These are phyloP conservation scores for Iguana delicatissima DNA, from an alignment of 2,797 vertebrate genomes.

Conservation along the genomic window DNA sequence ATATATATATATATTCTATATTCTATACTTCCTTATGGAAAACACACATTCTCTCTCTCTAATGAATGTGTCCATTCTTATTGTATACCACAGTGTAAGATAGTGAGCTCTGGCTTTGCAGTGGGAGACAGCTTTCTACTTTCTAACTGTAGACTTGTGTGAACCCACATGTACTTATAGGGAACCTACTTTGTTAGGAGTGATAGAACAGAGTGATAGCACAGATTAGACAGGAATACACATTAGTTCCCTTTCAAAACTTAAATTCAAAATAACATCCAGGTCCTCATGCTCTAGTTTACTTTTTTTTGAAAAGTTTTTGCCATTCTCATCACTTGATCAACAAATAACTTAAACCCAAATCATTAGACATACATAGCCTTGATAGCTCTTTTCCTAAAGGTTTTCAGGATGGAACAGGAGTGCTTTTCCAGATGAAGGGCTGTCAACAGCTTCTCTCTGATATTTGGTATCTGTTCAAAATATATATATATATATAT, in stretches of 20 bases:
- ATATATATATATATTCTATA: too few relatives aligned
- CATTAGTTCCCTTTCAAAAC: not conserved
- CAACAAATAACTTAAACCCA: not conserved
- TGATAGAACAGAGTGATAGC: too few relatives aligned
- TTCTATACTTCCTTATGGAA: too few relatives aligned
- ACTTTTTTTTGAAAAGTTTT: not conserved
- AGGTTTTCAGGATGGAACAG: conserved; percentile 57
- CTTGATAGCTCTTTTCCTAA: conserved; percentile 47
- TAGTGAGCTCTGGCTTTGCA: too few relatives aligned
- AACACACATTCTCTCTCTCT: too few relatives aligned
- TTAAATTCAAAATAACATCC: not conserved
- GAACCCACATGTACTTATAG: not conserved
- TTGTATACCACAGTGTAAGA: too few relatives aligned
- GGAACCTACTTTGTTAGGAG: not conserved
- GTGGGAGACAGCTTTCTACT: not conserved
- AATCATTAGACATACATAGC: conserved; percentile 56
- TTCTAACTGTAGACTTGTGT: not conserved
- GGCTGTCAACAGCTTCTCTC: conserved; percentile 13
- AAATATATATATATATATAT: too few relatives aligned
- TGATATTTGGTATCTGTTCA: conserved; percentile 41
- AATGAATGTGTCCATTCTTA: too few relatives aligned
- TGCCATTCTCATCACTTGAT: not conserved
- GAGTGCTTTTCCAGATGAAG: conserved; percentile 49
- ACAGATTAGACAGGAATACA: not conserved
- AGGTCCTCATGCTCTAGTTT: not conserved